phyloP scores from a whole-genome alignment of 2,888 invertebrate genomes.

The Bellardia bayeri region DNA sequence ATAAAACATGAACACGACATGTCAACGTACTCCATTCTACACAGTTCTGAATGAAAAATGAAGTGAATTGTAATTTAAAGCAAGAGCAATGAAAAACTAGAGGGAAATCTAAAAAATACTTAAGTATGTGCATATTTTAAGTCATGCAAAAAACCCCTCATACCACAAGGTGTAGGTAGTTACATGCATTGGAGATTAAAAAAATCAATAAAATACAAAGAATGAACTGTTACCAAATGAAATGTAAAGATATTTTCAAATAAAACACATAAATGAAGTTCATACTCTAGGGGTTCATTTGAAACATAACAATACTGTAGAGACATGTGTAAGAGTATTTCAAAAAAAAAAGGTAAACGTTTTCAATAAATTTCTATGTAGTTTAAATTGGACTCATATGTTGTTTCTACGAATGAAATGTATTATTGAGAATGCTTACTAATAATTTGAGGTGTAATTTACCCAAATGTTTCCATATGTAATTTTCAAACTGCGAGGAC shows the following conservation, averaged over 20 bases:
- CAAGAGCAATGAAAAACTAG: slow-evolving; percentile 2
- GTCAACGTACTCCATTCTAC: slow-evolving; percentile 48
- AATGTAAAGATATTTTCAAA: slow-evolving; percentile 3
- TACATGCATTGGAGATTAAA: slow-evolving; percentile 3
- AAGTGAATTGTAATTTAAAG: slow-evolving; percentile 49
- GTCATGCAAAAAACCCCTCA: neutral
- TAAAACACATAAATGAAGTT: slow-evolving; percentile 16
- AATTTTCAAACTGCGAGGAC: slow-evolving; percentile 83
- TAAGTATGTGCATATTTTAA: slow-evolving; percentile 16
- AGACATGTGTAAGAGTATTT: neutral
- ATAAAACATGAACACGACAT: slow-evolving; percentile 28
- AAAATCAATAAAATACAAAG: slow-evolving; percentile 42
- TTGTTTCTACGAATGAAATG: neutral
- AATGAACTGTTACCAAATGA: slow-evolving; percentile 36
- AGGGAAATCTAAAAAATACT: slow-evolving; percentile 13
- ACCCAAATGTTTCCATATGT: slow-evolving; percentile 84
- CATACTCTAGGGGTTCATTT: slow-evolving; percentile 1
- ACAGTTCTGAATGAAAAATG: slow-evolving; percentile 19
- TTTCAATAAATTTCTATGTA: neutral
- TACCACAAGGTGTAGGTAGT: slow-evolving; percentile 5
- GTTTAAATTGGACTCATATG: neutral
- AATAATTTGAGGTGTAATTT: slow-evolving; percentile 70
- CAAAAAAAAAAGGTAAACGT: neutral
- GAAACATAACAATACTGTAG: neutral
- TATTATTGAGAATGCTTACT: too few species aligned